Percentiles rank a stretch among this genome's conserved stretches.
Conservation (phyloP, 2,113 vertebrate species). For the cattle (Bos taurus) region DNA sequence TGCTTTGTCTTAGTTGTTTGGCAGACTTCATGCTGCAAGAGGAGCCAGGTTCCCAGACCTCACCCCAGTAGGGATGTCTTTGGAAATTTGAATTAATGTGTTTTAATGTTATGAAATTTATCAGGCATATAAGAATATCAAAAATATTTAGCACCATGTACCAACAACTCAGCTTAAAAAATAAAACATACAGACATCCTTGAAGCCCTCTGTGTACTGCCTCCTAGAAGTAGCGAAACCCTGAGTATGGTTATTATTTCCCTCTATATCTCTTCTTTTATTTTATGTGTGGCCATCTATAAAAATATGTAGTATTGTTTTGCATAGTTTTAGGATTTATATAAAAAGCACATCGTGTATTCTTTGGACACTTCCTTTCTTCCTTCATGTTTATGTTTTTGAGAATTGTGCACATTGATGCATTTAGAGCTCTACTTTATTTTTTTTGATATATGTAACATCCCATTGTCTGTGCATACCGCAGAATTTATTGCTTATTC, state of each 20-base stretch:
- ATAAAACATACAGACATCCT: neutral
- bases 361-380: neutral
- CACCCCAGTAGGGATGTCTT: neutral
- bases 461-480: neutral
- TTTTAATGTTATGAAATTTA: constrained; percentile 24
- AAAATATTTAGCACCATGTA: neutral
- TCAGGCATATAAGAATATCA: constrained; percentile 13
- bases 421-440: neutral
- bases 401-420: neutral
- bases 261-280: neutral
- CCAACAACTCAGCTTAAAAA: neutral
- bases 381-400: neutral
- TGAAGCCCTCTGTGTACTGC: neutral
- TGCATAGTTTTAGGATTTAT: neutral
- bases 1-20: constrained; percentile 20
- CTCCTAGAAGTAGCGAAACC: neutral
- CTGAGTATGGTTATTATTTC: neutral
- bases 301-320: neutral
- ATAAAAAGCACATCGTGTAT: neutral
- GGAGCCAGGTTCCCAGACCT: neutral
- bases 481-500: neutral
- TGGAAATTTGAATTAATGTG: constrained; percentile 27
- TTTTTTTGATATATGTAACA: neutral
- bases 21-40: neutral
- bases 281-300: neutral